These are phyloP conservation scores for Cosmia pyralina DNA, from an alignment of 2,888 invertebrate genomes.

Conservation along the genomic window DNA sequence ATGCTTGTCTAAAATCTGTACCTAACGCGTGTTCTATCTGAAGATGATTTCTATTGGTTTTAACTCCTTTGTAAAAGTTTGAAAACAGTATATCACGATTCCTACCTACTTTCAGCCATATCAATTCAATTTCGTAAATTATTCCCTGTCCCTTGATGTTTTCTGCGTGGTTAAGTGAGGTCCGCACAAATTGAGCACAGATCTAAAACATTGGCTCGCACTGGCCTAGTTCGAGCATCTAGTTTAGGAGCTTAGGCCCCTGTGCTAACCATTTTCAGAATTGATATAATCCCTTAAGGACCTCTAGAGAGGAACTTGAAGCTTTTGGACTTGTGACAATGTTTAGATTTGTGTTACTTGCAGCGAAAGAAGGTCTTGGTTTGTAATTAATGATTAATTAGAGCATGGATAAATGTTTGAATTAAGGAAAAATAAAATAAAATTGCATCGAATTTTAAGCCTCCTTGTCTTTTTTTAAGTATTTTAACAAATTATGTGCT, in stretches of 20 bases:
- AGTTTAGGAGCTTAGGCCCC: conserved; percentile 24
- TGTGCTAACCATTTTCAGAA: conserved; percentile 19
- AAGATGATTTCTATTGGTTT: not conserved
- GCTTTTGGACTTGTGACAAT: conserved; percentile 6
- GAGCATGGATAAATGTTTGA: not conserved
- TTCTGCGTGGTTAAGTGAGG: conserved; percentile 34
- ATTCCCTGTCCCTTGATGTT: conserved; percentile 32
- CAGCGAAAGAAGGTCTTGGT: not conserved
- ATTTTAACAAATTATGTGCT: not conserved
- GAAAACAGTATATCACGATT: not conserved
- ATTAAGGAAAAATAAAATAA: not conserved
- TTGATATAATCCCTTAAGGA: conserved; percentile 44
- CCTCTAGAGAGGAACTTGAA: not conserved
- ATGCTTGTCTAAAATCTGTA: not conserved
- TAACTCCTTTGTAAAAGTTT: not conserved
- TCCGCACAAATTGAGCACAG: conserved; percentile 55
- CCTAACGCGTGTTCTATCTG: not conserved
- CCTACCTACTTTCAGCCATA: not conserved
- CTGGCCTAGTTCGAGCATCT: conserved; percentile 61
- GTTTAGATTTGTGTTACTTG: conserved; percentile 5
- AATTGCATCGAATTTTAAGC: not conserved
- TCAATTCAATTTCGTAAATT: conserved; percentile 43
- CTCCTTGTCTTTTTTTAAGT: not conserved
- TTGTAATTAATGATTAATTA: not conserved
- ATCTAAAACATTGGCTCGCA: conserved; percentile 62